These are phyloP conservation scores for Graptemys geographica DNA, from an alignment of 2,797 vertebrate genomes.

Conservation along the genomic window DNA sequence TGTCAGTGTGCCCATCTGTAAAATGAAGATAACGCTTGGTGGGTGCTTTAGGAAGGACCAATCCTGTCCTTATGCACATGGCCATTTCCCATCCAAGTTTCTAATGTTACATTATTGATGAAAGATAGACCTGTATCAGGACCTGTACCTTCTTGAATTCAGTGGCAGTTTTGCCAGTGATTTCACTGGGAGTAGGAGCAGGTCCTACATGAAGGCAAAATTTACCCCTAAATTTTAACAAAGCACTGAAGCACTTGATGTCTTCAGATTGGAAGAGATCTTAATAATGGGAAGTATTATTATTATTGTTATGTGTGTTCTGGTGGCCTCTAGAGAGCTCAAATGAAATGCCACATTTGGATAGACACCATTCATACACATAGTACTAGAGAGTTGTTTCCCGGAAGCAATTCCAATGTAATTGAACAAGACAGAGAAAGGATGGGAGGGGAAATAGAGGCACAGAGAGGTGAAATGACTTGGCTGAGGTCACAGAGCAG, in stretches of 20 bases:
- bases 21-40: not conserved
- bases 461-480: not conserved
- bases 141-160: not conserved
- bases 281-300: not conserved
- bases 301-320: not conserved
- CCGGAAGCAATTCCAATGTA: not conserved
- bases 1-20: not conserved
- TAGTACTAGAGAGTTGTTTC: not conserved
- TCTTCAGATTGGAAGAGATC: not conserved
- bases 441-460: not conserved
- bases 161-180: not conserved
- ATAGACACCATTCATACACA: too few relatives aligned
- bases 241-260: not conserved
- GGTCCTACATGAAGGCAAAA: not conserved
- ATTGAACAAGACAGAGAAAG: not conserved
- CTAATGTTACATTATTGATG: not conserved
- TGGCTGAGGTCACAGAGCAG: not conserved
- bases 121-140: not conserved
- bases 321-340: not conserved
- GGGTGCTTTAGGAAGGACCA: not conserved
- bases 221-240: not conserved
- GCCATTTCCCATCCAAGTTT: not conserved
- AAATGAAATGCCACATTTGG: not conserved
- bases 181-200: not conserved
- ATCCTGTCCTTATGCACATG: rapidly evolving